Percentiles rank a stretch among this genome's conserved stretches.
Evolutionary conservation across 30 jellyfish, hydroid and myxozoan species (phyloP).

Genomic region (Aurelia aurita complex sp. Pacific): DNA sequence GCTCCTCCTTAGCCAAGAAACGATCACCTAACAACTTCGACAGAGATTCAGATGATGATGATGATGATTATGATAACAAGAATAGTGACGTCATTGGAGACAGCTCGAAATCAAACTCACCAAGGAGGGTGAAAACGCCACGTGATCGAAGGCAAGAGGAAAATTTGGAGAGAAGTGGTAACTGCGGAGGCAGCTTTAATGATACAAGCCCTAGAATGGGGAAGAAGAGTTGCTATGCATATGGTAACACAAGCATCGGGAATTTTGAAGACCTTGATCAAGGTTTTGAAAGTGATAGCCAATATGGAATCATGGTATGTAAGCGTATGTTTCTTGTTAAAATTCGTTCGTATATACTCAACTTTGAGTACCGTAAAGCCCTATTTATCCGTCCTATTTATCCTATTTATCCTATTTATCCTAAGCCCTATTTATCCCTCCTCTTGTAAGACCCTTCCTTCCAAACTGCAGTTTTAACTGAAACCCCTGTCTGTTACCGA

Average conservation of each 20-base stretch:
- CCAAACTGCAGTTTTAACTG: too few species aligned
- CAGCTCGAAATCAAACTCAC: neutral
- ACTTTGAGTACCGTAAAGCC: too few species aligned
- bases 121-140: slow-evolving; percentile 22
- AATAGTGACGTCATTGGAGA: neutral
- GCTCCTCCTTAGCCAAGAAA: slow-evolving; percentile 39
- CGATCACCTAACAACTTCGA: slow-evolving; percentile 43
- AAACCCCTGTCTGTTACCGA: too few species aligned
- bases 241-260: slow-evolving; percentile 30
- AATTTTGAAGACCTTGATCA: slow-evolving; percentile 47
- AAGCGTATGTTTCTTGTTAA: neutral
- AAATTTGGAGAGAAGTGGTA: neutral
- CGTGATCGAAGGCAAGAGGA: neutral
- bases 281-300: slow-evolving; percentile 75
- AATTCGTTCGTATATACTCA: too few species aligned
- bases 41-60: slow-evolving; percentile 68
- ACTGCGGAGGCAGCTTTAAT: neutral
- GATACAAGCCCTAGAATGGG: neutral
- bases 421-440: too few species aligned
- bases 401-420: too few species aligned
- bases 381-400: too few species aligned
- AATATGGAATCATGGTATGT: slow-evolving; percentile 84
- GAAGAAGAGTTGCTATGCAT: slow-evolving; percentile 36
- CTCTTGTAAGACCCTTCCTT: too few species aligned
- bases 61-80: slow-evolving; percentile 16